Base-by-base conservation (phyloP, 2,797 vertebrate species). In the Periparus ater region DNA sequence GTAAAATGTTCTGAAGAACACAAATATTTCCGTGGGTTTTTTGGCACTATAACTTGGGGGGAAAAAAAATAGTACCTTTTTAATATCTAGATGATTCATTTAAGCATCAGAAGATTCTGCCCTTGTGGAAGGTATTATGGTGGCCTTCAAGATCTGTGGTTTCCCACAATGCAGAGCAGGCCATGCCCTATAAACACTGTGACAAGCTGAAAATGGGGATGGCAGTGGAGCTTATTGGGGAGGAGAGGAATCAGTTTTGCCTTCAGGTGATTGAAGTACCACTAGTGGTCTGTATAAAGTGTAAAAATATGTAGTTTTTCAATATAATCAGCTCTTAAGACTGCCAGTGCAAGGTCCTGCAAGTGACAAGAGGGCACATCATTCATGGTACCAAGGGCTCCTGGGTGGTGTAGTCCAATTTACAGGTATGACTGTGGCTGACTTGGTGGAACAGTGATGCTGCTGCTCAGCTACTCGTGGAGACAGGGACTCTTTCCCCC, bases 391-490 rank as follows among this genome's bases (percentile, higher is more conserved):
- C 18, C 1, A 22, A 60, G 27, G 38, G 65, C 27, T 74, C 57
- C 42, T 63, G 50, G 34, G n/a, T 45, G 38, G 4, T 2, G 2
- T 11, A 11, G 30, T 48, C 27, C 45, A 5, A 6, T 48, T 9
- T 44, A 5, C 1, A 6, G 50, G 3, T 29, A 1, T 4, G 18
- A 2, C 42, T 50, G 47, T 5, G 2, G 5, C 78, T 70, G 38
- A 15, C 13, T 40, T 32, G 19, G 26, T 86, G 65, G 32, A 42
- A 11, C 62, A 42, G 19, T 3, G 9, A 11, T 66, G 71, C 23
- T 4, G 4, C 32, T 30, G 16, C 42, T 61, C n/a, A 84, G 1
- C 19, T 57, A 4, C n/a, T 78, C 0, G 0, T 2, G 3, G 30
- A 54, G 12, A 10, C 25, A 45, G 34, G 20, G 32, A 9, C 63